Conservation (phyloP, 2,113 vertebrate genomes). For the Saguinus midas region DNA sequence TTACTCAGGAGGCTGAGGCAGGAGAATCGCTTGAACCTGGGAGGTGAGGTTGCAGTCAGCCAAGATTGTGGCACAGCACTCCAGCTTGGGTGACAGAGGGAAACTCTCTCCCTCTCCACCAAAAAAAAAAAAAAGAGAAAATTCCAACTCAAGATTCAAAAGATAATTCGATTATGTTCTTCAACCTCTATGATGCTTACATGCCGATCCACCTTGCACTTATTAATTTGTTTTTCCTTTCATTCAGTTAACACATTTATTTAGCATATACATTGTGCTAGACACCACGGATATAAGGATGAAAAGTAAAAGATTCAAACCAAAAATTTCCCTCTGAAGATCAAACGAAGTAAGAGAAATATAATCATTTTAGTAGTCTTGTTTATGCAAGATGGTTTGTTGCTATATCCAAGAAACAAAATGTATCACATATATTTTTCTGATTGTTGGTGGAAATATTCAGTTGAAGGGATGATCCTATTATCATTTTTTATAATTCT, state of each 20-base stretch:
- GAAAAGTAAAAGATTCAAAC: not conserved
- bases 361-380: slow-evolving; percentile 28
- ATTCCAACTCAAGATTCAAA: not conserved
- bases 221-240: slow-evolving; percentile 37
- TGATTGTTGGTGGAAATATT: not conserved
- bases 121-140: not conserved
- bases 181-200: not conserved
- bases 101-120: no score
- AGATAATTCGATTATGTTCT: not conserved
- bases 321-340: not conserved
- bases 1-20: no score
- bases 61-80: no score
- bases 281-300: not conserved
- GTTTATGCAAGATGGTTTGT: slow-evolving; percentile 15
- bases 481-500: slow-evolving; percentile 29
- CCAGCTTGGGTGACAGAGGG: no score
- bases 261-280: not conserved
- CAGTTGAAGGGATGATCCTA: slow-evolving; percentile 31
- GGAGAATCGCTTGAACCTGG: no score
- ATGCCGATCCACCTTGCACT: not conserved
- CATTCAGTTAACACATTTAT: not conserved
- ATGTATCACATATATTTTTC: not conserved
- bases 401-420: slow-evolving; percentile 40
- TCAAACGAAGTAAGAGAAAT: slow-evolving; percentile 9
- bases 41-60: no score